Percentiles rank a stretch among this genome's conserved stretches.
Evolutionary conservation across 1,140 invertebrate species (phyloP).

Genomic region (Atta colombica): DNA sequence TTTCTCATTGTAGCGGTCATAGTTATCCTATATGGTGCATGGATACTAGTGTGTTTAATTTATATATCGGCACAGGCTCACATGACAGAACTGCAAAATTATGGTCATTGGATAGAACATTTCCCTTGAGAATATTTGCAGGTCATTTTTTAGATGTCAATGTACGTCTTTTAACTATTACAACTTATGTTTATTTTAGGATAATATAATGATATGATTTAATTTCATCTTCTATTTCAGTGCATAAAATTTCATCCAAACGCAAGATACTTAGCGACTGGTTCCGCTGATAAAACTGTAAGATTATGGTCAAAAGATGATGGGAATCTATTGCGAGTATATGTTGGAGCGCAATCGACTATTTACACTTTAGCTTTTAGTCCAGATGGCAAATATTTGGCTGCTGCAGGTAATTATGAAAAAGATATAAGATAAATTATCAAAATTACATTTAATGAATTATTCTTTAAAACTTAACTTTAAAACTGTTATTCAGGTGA

Average conservation of each 20-base stretch:
- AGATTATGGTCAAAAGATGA: slow-evolving; percentile 91
- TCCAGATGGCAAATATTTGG: slow-evolving; percentile 90
- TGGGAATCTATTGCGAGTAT: slow-evolving; percentile 88
- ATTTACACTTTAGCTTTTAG: slow-evolving; percentile 90
- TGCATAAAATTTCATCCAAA: slow-evolving; percentile 94
- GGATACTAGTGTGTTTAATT: slow-evolving; percentile 91
- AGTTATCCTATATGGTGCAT: slow-evolving; percentile 95
- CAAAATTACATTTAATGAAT: slow-evolving; percentile 1
- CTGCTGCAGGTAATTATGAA: slow-evolving; percentile 88
- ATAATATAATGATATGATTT: background rate
- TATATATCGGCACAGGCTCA: slow-evolving; percentile 93
- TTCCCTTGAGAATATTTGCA: slow-evolving; percentile 92
- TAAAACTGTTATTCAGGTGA: slow-evolving; percentile 86
- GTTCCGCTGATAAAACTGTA: slow-evolving; percentile 92
- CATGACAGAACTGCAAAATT: slow-evolving; percentile 94
- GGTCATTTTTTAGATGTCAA: slow-evolving; percentile 95
- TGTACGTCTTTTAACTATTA: slow-evolving; percentile 85
- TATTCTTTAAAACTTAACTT: background rate
- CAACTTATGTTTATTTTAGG: background rate
- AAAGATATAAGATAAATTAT: slow-evolving; percentile 26
- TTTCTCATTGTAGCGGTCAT: slow-evolving; percentile 89
- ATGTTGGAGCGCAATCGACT: slow-evolving; percentile 88
- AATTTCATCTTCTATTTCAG: slow-evolving; percentile 82
- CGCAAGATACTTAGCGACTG: slow-evolving; percentile 92
- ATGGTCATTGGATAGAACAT: slow-evolving; percentile 94